Percentiles rank a stretch among this genome's conserved stretches.
These are phyloP conservation scores for Drosophila yooni DNA, from an alignment of 2,888 invertebrate genomes.

Conservation along the genomic window DNA sequence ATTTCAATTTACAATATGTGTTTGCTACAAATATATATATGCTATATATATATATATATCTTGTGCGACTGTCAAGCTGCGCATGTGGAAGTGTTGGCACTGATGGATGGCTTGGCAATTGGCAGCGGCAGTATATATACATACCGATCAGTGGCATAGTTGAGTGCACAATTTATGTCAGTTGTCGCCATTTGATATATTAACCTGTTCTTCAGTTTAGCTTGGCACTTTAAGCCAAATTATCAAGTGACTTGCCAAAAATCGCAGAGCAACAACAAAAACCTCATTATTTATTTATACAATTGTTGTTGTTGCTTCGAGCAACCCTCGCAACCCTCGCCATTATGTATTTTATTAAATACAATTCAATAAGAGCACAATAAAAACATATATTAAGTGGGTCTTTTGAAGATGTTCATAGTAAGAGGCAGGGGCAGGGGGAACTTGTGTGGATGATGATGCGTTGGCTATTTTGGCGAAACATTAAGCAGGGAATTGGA, in stretches of 20 bases:
- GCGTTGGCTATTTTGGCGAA: conserved; percentile 67
- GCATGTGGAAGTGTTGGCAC: conserved; percentile 67
- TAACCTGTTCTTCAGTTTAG: conserved; percentile 27
- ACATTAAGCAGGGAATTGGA: conserved; percentile 59
- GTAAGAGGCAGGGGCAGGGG: not conserved
- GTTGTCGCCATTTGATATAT: conserved; percentile 65
- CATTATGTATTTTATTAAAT: conserved; percentile 69
- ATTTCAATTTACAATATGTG: conserved; percentile 73
- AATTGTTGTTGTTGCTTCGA: conserved; percentile 30
- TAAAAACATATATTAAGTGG: conserved; percentile 26
- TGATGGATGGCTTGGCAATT: conserved; percentile 67
- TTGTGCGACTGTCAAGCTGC: conserved; percentile 44
- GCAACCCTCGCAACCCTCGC: conserved; percentile 61
- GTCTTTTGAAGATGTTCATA: conserved; percentile 21
- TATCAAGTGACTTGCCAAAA: conserved; percentile 60
- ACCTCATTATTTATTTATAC: conserved; percentile 74
- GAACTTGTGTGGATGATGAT: conserved; percentile 39
- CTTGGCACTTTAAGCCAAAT: conserved; percentile 11
- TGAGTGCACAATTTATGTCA: conserved; percentile 75
- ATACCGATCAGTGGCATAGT: conserved; percentile 50
- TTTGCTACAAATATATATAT: conserved; percentile 23
- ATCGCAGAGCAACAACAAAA: conserved; percentile 68
- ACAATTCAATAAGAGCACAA: conserved; percentile 72
- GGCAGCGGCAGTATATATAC: conserved; percentile 17
- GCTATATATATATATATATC: conserved; percentile 16